Percentiles rank a stretch among this genome's conserved stretches.
These are phyloP conservation scores for Scalopus aquaticus DNA, from an alignment of 2,113 vertebrate species.

Conservation along the genomic window DNA sequence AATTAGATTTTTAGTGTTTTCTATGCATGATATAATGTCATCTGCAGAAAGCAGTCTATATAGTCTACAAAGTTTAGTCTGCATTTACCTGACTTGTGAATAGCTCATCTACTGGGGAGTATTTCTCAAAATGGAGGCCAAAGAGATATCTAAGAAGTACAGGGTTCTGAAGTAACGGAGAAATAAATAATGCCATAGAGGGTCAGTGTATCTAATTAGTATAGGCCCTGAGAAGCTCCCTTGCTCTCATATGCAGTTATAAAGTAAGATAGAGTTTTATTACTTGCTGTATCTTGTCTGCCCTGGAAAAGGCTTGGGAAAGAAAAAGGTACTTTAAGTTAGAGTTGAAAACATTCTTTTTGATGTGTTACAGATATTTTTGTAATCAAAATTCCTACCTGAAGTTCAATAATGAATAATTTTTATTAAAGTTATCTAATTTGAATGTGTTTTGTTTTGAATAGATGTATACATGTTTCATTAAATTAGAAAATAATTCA, in stretches of 20 bases:
- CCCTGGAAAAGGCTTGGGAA: background rate
- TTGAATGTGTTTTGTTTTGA: background rate
- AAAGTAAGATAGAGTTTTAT: background rate
- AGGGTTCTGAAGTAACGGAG: background rate
- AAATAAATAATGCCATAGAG: background rate
- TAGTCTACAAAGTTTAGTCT: background rate
- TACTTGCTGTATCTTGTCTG: background rate
- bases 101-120: background rate
- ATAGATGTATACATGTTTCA: background rate
- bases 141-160: background rate
- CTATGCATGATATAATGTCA: too few species aligned
- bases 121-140: conserved; percentile 8
- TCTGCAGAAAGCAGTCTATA: background rate
- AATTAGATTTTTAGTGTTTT: too few species aligned
- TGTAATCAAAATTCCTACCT: background rate
- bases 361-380: background rate
- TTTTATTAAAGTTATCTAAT: background rate
- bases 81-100: background rate
- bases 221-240: background rate
- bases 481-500: background rate
- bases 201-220: background rate
- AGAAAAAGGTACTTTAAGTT: background rate
- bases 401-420: background rate
- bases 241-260: background rate
- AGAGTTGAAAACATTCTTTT: background rate